These are phyloP conservation scores for Meloidogyne floridensis DNA, from an alignment of 1,140 invertebrate species.

Conservation along the genomic window DNA sequence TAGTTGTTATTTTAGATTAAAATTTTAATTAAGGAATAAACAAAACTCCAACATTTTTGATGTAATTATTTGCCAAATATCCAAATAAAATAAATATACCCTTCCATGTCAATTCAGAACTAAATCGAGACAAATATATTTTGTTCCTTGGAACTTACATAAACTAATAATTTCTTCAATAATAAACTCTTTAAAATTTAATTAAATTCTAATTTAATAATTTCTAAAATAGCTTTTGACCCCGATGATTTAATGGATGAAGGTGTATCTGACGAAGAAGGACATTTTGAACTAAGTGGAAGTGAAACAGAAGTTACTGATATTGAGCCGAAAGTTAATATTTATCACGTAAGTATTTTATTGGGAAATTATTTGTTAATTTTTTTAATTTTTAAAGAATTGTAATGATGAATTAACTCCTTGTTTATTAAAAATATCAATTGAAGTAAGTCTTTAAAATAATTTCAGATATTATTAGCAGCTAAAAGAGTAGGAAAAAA, in stretches of 20 bases:
- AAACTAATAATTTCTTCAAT: too few species aligned
- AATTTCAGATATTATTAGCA: too few species aligned
- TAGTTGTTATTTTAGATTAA: not conserved
- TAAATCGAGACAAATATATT: too few species aligned
- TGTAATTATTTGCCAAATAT: too few species aligned
- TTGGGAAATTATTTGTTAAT: not conserved
- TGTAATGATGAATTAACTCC: conserved; percentile 30
- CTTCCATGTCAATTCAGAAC: too few species aligned
- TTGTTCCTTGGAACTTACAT: too few species aligned
- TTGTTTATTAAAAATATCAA: conserved; percentile 22
- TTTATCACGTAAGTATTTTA: conserved; percentile 34
- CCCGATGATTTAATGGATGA: conserved; percentile 60
- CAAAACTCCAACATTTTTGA: not conserved
- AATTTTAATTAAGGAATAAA: not conserved
- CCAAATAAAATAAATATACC: too few species aligned
- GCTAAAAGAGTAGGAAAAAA: too few species aligned
- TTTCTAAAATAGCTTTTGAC: not conserved
- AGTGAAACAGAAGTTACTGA: conserved; percentile 57
- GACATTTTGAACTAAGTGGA: conserved; percentile 52
- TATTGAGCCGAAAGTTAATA: conserved; percentile 62
- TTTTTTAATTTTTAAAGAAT: conserved; percentile 14
- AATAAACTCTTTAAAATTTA: not conserved
- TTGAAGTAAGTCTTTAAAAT: conserved; percentile 23
- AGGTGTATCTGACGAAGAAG: conserved; percentile 53
- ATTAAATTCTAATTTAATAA: not conserved